phyloP scores from a whole-genome alignment of 2,888 invertebrate species.

The Eretmocerus hayati region DNA sequence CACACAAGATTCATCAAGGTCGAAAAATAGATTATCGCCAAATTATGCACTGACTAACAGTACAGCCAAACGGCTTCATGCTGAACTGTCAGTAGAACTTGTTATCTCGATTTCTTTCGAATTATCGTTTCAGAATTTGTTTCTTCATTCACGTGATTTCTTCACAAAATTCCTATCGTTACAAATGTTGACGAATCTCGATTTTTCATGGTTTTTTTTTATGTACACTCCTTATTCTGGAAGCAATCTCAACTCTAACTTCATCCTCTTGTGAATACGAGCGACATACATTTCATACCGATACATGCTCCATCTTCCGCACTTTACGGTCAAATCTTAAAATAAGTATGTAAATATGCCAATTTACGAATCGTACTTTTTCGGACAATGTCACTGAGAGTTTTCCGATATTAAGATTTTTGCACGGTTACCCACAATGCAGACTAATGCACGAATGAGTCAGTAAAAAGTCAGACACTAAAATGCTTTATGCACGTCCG shows the following conservation, averaged over 20 bases:
- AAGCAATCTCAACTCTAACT: no score
- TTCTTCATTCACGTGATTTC: slow-evolving; percentile 9
- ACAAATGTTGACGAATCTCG: no score
- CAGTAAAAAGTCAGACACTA: slow-evolving; percentile 25
- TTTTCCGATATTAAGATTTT: slow-evolving; percentile 15
- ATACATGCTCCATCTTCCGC: no score
- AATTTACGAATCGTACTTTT: no score
- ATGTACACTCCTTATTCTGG: slow-evolving; percentile 18
- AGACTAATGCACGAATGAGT: slow-evolving; percentile 32
- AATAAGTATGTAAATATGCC: no score
- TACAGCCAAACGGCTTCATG: slow-evolving; percentile 34
- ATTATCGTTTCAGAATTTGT: neutral
- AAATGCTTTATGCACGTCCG: slow-evolving; percentile 38
- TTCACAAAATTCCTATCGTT: no score
- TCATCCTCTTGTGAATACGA: no score
- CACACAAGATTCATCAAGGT: slow-evolving; percentile 41
- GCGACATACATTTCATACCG: no score
- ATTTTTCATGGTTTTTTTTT: slow-evolving; percentile 12
- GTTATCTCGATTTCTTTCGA: neutral
- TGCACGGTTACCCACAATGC: slow-evolving; percentile 34
- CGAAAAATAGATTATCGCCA: slow-evolving; percentile 46
- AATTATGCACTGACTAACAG: slow-evolving; percentile 37
- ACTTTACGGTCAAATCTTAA: no score
- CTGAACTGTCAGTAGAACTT: neutral
- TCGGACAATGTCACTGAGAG: no score